phyloP scores from a whole-genome alignment of 2,888 invertebrate genomes.

The Trichogramma evanescens region DNA sequence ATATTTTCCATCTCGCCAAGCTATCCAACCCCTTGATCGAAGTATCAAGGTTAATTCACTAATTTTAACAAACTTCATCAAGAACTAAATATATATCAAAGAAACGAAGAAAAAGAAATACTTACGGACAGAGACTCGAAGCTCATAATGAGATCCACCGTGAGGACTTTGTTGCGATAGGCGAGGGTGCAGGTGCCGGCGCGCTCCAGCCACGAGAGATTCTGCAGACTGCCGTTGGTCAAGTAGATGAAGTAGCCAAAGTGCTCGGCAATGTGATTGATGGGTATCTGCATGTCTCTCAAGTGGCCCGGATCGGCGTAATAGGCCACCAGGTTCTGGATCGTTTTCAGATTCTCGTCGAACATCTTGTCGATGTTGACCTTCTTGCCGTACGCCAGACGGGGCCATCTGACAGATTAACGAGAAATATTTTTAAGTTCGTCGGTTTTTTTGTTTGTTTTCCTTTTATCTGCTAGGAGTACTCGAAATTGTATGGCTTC shows the following conservation, averaged over 20 bases:
- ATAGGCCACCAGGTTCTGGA: neutral
- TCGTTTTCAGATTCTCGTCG: slow-evolving; percentile 4
- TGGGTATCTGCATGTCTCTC: too few species aligned
- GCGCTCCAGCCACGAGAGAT: slow-evolving; percentile 29
- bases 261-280: too few species aligned
- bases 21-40: too few species aligned
- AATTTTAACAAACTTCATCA: neutral
- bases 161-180: slow-evolving; percentile 23
- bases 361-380: slow-evolving; percentile 7
- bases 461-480: too few species aligned
- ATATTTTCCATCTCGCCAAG: neutral
- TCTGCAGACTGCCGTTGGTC: slow-evolving; percentile 29
- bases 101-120: slow-evolving; percentile 2
- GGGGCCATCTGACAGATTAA: too few species aligned
- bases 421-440: too few species aligned
- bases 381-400: neutral
- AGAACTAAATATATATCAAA: neutral
- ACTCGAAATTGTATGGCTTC: too few species aligned
- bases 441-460: too few species aligned
- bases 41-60: neutral
- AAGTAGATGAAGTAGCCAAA: slow-evolving; percentile 19
- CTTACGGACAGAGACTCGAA: slow-evolving; percentile 31
- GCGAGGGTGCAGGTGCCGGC: slow-evolving; percentile 21
- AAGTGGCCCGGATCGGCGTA: neutral
- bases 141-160: slow-evolving; percentile 27